Base-by-base conservation (phyloP, 2,113 vertebrate species). In the Microcebus jonahi region DNA sequence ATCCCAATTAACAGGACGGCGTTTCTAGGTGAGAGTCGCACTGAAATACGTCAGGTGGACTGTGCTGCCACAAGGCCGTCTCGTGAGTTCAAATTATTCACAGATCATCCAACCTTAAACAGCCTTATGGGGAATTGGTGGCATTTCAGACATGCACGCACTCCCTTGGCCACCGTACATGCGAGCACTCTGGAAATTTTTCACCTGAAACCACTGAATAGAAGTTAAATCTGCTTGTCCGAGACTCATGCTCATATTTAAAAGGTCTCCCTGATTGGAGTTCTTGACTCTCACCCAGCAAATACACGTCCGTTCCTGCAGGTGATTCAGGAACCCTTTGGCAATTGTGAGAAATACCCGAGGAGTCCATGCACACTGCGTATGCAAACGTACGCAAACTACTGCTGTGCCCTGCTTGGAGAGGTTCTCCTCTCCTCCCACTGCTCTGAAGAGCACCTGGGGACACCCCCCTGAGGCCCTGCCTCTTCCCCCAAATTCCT, bases 31-130 rank as follows among this genome's bases (percentile, higher is more conserved):
- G 68, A 53, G 75, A 57, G n/a, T 23, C 17, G 25, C 5, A 13
- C 25, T 36, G 31, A 12, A 61, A 11, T 34, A 3, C 1, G 23
- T 17, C 50, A 10, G 31, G 9, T 3, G 2, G 18, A 48, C 31
- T 3, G 6, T 1, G 11, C 13, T 15, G 2, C 21, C 5, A 9
- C 34, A 7, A 5, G 63, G 23, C 15, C 8, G 7, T 12, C 25
- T 27, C 21, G 39, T n/a, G 9, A 10, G 31, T 31, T 68, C 63
- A 27, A 25, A 1, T 17, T 5, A 13, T 42, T 53, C 21, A 1
- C 3, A 36, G 14, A 10, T 36, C 10, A 36, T 53, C 48, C n/a
- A 13, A n/a, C 23, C 9, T 12, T 39, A 55, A n/a, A 27, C 5
- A 20, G 13, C 17, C 73, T 79, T 39, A 5, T 3, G 27, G 53